Conservation (phyloP, 2,888 invertebrate genomes). For the Rhorus exstirpatorius region DNA sequence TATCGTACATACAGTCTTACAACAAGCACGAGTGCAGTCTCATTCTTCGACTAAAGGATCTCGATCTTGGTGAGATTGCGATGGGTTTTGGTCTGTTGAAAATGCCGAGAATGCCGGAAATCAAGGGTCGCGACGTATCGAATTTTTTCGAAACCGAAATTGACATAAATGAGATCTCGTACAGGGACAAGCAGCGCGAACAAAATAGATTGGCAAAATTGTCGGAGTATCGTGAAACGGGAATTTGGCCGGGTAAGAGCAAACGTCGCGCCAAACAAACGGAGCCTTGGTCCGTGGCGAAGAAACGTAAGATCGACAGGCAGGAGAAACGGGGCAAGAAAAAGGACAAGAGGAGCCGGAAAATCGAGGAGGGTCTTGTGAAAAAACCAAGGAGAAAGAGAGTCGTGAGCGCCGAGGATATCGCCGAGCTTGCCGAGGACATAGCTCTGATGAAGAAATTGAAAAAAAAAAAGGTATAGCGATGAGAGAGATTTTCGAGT, state of each 20-base stretch:
- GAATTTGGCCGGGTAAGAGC: conserved; percentile 91
- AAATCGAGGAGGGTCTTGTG: conserved; percentile 83
- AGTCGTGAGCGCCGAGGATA: conserved; percentile 90
- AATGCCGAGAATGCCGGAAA: conserved; percentile 98
- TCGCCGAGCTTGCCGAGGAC: conserved; percentile 93
- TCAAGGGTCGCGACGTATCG: conserved; percentile 89
- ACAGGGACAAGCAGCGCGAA: conserved; percentile 93
- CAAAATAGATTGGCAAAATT: conserved; percentile 91
- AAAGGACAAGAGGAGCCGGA: conserved; percentile 88
- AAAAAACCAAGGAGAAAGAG: conserved; percentile 86
- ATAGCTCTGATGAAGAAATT: conserved; percentile 94
- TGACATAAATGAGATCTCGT: conserved; percentile 92
- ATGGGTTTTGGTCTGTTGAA: conserved; percentile 96
- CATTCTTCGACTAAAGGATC: conserved; percentile 94
- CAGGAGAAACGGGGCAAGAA: conserved; percentile 89
- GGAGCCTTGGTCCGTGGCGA: conserved; percentile 93
- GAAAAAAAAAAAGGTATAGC: conserved; percentile 93
- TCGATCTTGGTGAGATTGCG: conserved; percentile 94
- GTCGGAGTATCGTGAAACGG: conserved; percentile 90
- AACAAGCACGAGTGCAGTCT: conserved; percentile 98
- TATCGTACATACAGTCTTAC: conserved; percentile 97
- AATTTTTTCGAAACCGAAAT: conserved; percentile 89
- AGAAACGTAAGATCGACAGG: conserved; percentile 90
- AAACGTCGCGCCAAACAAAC: conserved; percentile 88
- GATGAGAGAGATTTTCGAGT: neutral